Percentiles rank a stretch among this genome's conserved stretches.
These are phyloP conservation scores for Bombus terrestris DNA, from an alignment of 1,140 invertebrate genomes.

Conservation along the genomic window DNA sequence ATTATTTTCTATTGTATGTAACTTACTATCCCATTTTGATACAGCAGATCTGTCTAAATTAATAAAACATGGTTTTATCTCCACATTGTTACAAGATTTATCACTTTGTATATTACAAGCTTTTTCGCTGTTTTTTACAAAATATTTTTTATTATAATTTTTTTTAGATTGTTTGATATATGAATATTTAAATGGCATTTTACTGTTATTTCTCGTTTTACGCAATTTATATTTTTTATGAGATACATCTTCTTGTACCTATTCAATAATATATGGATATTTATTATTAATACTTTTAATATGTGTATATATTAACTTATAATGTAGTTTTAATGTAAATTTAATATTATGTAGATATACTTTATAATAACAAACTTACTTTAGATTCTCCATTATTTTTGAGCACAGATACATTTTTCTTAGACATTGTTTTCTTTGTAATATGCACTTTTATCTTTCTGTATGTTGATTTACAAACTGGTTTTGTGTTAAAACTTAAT, in stretches of 20 bases:
- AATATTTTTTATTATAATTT: background rate
- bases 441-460: background rate
- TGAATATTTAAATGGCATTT: background rate
- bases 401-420: background rate
- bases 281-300: background rate
- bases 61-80: slow-evolving; percentile 46
- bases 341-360: background rate
- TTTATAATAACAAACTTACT: background rate
- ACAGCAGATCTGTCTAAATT: background rate
- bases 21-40: background rate
- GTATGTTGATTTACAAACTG: background rate
- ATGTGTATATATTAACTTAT: background rate
- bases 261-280: slow-evolving; percentile 7
- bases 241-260: background rate
- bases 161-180: background rate
- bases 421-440: background rate
- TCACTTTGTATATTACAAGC: background rate
- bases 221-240: background rate
- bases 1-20: background rate
- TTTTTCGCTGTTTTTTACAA: background rate
- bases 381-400: background rate
- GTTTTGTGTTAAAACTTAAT: too few relatives aligned
- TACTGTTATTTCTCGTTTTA: background rate
- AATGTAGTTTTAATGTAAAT: slow-evolving; percentile 1
- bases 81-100: background rate